phyloP scores from a whole-genome alignment of 2,797 vertebrate species.

The Poecile montanus region DNA sequence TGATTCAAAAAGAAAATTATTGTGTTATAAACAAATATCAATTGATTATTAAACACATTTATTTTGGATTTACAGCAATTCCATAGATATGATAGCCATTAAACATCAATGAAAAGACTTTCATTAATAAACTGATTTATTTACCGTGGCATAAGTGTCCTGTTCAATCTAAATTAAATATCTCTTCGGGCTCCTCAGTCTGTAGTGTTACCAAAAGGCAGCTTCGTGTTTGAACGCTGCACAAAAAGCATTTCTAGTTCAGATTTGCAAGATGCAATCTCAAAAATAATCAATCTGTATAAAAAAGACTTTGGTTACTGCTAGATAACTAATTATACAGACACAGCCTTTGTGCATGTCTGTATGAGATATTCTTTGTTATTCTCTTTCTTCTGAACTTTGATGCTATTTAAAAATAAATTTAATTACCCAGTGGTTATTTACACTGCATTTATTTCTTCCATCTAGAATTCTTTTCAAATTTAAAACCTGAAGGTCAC shows the following conservation, averaged over 20 bases:
- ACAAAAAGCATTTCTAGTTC: slow-evolving; percentile 68
- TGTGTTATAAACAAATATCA: slow-evolving; percentile 69
- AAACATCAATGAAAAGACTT: slow-evolving; percentile 71
- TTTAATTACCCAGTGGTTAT: slow-evolving; percentile 41
- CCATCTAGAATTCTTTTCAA: slow-evolving; percentile 40
- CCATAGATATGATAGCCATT: slow-evolving; percentile 71
- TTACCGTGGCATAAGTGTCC: slow-evolving; percentile 70
- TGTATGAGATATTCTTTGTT: background rate
- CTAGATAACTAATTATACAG: slow-evolving; percentile 43
- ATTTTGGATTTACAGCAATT: slow-evolving; percentile 74
- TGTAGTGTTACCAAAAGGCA: slow-evolving; percentile 71
- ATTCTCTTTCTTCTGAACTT: slow-evolving; percentile 44
- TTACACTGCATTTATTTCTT: slow-evolving; percentile 52
- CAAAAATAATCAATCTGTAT: slow-evolving; percentile 45
- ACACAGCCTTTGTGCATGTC: background rate
- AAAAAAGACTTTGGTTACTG: slow-evolving; percentile 50
- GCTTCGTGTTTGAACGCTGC: slow-evolving; percentile 48
- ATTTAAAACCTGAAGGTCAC: slow-evolving; percentile 58
- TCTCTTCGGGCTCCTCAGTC: slow-evolving; percentile 66
- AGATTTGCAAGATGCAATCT: slow-evolving; percentile 65
- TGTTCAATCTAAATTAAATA: slow-evolving; percentile 79
- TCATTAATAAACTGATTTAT: slow-evolving; percentile 78
- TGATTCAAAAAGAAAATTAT: slow-evolving; percentile 75
- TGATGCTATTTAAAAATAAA: slow-evolving; percentile 7
- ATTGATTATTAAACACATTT: slow-evolving; percentile 81